These are phyloP conservation scores for Drosophila sp. DNA, from an alignment of 1,140 invertebrate species.

Conservation along the genomic window DNA sequence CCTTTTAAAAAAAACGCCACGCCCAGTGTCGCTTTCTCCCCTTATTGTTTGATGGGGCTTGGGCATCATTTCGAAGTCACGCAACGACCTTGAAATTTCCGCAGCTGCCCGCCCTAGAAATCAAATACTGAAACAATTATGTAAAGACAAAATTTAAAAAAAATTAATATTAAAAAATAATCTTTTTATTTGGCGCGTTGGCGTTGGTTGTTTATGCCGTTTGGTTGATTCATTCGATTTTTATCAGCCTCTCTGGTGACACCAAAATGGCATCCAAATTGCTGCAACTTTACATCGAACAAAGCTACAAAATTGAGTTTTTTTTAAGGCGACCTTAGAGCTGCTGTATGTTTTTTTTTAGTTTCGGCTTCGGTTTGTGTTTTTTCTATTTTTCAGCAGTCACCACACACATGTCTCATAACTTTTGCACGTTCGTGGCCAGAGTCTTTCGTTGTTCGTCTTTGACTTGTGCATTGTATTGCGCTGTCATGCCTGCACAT, in stretches of 20 bases:
- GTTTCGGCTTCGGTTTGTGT: constrained; percentile 7
- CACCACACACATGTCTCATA: constrained; percentile 54
- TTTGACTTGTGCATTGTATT: constrained; percentile 67
- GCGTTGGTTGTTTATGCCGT: constrained; percentile 63
- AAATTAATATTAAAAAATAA: constrained; percentile 71
- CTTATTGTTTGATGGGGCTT: not conserved
- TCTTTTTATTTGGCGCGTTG: constrained; percentile 74
- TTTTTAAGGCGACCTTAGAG: constrained; percentile 65
- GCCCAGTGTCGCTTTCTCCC: not conserved
- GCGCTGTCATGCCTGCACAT: constrained; percentile 75
- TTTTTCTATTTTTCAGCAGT: constrained; percentile 40
- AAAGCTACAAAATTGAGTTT: constrained; percentile 64
- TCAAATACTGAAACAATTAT: constrained; percentile 58
- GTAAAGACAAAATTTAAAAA: constrained; percentile 32
- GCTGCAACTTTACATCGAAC: constrained; percentile 58
- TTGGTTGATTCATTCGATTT: constrained; percentile 17
- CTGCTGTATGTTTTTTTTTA: constrained; percentile 15
- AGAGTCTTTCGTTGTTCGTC: constrained; percentile 66
- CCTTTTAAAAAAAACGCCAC: not conserved
- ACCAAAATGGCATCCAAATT: constrained; percentile 76
- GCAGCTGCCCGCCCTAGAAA: constrained; percentile 43
- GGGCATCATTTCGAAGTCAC: constrained; percentile 29
- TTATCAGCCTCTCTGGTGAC: constrained; percentile 45
- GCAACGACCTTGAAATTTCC: constrained; percentile 54
- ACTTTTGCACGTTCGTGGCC: constrained; percentile 73